These are phyloP conservation scores for Halichoerus grypus DNA, from an alignment of 2,113 vertebrate species.

Conservation along the genomic window DNA sequence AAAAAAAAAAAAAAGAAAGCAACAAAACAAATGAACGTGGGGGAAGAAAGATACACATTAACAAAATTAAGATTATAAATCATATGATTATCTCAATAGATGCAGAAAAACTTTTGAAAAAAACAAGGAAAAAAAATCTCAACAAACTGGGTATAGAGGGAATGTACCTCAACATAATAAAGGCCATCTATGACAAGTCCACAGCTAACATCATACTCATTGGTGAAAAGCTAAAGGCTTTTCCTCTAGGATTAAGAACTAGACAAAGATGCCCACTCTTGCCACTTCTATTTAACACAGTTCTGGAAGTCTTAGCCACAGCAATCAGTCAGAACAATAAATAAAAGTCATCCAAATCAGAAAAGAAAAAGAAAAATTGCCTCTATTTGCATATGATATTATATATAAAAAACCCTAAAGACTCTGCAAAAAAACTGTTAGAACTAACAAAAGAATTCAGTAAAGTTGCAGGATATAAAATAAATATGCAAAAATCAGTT, in stretches of 20 bases:
- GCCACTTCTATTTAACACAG: not conserved
- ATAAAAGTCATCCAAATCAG: not conserved
- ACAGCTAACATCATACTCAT: not conserved
- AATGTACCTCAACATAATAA: not conserved
- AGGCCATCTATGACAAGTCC: not conserved
- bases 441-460: not conserved
- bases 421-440: not conserved
- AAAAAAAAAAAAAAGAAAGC: no score
- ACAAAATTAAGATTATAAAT: not conserved
- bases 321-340: not conserved
- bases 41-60: not conserved
- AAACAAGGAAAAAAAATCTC: not conserved
- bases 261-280: not conserved
- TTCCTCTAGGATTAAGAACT: not conserved
- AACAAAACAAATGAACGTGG: no score
- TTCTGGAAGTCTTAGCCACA: not conserved
- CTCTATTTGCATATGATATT: not conserved
- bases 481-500: not conserved
- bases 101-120: not conserved
- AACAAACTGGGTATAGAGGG: not conserved
- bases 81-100: not conserved
- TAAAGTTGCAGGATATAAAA: not conserved
- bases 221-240: not conserved
- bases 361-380: not conserved
- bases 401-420: not conserved